Conservation (phyloP, 2,113 vertebrate species). For the Dicerorhinus sumatrensis region DNA sequence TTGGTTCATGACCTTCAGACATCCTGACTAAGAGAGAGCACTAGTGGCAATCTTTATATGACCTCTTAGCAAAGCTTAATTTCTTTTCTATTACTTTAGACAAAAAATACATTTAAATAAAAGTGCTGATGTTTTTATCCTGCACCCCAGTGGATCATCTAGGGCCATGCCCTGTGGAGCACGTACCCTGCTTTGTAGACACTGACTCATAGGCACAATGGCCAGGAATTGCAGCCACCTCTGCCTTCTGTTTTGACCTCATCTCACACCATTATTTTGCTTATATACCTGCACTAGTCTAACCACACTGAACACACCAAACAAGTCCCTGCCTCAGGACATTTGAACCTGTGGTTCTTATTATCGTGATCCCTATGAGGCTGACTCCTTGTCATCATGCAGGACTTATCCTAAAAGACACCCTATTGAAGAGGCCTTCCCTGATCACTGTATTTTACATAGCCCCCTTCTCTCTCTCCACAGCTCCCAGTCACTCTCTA, state of each 20-base stretch:
- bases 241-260: not conserved
- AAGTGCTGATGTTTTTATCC: not conserved
- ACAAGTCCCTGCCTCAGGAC: not conserved
- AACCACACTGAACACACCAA: not conserved
- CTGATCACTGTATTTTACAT: not conserved
- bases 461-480: not conserved
- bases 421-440: not conserved
- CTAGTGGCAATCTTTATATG: not conserved
- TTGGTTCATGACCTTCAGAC: not conserved
- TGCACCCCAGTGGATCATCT: not conserved
- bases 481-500: not conserved
- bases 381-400: not conserved
- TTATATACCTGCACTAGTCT: not conserved
- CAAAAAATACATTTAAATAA: constrained; percentile 3
- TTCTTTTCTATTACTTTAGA: not conserved
- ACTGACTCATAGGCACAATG: not conserved
- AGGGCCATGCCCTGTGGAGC: not conserved
- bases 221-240: not conserved
- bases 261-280: not conserved
- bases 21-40: not conserved
- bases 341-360: not conserved
- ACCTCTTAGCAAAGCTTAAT: not conserved
- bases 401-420: not conserved
- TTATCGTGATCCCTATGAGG: not conserved
- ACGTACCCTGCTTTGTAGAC: not conserved